These are phyloP conservation scores for Cotesia vestalis DNA, from an alignment of 1,140 invertebrate species.

Conservation along the genomic window DNA sequence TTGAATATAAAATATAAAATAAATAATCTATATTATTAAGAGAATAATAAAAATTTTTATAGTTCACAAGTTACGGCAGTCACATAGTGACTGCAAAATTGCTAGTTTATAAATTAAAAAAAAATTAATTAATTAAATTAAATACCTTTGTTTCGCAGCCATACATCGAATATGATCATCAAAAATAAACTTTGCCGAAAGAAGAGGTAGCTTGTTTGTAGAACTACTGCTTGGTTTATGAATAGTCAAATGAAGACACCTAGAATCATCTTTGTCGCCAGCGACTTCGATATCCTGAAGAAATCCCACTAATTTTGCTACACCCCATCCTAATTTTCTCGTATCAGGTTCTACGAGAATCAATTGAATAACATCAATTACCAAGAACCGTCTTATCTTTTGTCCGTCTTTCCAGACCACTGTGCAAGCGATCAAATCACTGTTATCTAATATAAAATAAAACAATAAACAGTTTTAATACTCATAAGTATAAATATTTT, in stretches of 20 bases:
- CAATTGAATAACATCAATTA: conserved; percentile 93
- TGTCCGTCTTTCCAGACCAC: conserved; percentile 89
- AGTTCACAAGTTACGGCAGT: too few relatives aligned
- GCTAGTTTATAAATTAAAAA: conserved; percentile 21
- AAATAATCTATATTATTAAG: too few relatives aligned
- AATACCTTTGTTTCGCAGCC: conserved; percentile 90
- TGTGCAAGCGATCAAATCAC: conserved; percentile 95
- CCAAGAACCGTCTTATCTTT: conserved; percentile 90
- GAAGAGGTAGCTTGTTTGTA: conserved; percentile 76
- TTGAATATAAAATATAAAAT: too few relatives aligned
- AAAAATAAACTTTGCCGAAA: conserved; percentile 94
- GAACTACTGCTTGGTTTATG: conserved; percentile 78
- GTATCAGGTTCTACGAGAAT: conserved; percentile 97
- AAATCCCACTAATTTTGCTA: conserved; percentile 93
- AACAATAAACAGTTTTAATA: background rate
- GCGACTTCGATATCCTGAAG: conserved; percentile 83
- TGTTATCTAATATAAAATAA: conserved; percentile 81
- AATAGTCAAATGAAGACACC: conserved; percentile 94
- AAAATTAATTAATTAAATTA: conserved; percentile 20
- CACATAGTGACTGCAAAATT: background rate
- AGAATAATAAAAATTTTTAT: too few relatives aligned
- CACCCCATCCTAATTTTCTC: conserved; percentile 92
- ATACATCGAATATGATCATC: conserved; percentile 99
- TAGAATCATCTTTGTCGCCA: conserved; percentile 95
- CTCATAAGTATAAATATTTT: conserved; percentile 7